Base-by-base conservation (phyloP, 1,140 invertebrate genomes). In the Drosophila kanapiae region DNA sequence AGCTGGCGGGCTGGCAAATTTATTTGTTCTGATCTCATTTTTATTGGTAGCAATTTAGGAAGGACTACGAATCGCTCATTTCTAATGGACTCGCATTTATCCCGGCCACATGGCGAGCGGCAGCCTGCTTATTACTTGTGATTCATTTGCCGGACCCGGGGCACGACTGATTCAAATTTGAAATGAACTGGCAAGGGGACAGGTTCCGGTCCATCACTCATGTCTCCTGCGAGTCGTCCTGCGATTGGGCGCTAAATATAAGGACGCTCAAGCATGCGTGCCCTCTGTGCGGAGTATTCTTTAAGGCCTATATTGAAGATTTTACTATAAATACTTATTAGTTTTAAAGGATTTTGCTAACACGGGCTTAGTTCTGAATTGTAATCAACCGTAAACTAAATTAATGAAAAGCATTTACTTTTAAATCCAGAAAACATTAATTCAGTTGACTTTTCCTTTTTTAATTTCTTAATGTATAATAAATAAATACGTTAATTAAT, bases 11-110 rank as follows among this genome's bases (percentile, higher is more conserved):
- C 35, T 10, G 42, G 18, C 57, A 53, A 61, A 80, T 79, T 79
- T 80, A 80, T 80, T 74, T 79, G 77, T 53, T 67, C 53, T 58
- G 76, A 80, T 79, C 77, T 79, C 77, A 67, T 79, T 79, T 79
- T 80, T 80, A 80, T 80, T 80, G 77, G 62, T 69, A 61, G 59
- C 77, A 74, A 79, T 79, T 80, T 74, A 79, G 76, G 76, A 79
- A 65, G 72, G 77, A 80, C 76, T 79, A 80, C 77, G 79, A 80
- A 80, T 80, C 76, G 77, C 76, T 80, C 77, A 80, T 80, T 74
- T 79, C 77, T 80, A 80, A 80, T 80, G 68, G 77, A 80, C 76
- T 80, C 56, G 56, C 77, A 80, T 80, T 79, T 79, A 54, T 78
- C 35, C 45, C 43, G 33, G 29, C 61, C 57, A 56, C 54, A 60